Evolutionary conservation across 2,888 invertebrate genomes (phyloP).

Genomic region (Heteromyza rotundicornis): DNA sequence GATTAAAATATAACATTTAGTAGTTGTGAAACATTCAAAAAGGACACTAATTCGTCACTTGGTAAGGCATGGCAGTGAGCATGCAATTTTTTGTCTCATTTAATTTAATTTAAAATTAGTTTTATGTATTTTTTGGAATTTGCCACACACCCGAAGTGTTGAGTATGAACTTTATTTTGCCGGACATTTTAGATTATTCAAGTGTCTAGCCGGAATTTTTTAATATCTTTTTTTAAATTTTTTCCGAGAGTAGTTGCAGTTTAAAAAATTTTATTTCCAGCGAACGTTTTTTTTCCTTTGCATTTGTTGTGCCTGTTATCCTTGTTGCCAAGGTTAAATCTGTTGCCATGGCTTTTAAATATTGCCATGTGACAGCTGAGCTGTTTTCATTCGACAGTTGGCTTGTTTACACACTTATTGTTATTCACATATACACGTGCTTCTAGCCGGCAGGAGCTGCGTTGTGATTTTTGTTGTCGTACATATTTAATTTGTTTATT

Average conservation of each 20-base stretch:
- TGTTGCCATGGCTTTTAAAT: conserved; percentile 17
- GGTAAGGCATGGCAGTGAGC: too few relatives aligned
- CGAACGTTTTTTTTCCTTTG: conserved; percentile 7
- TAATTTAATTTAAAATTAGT: too few relatives aligned
- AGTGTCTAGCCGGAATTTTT: too few relatives aligned
- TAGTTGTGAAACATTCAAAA: too few relatives aligned
- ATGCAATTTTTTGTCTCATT: too few relatives aligned
- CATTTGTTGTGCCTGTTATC: conserved; percentile 15
- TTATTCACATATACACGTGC: not conserved
- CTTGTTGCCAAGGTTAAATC: conserved; percentile 11
- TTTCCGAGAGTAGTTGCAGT: not conserved
- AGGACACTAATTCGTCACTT: too few relatives aligned
- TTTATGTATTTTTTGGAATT: not conserved
- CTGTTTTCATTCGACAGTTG: not conserved
- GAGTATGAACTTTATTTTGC: conserved; percentile 59
- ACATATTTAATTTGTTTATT: not conserved
- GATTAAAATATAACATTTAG: too few relatives aligned
- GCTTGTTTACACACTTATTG: conserved; percentile 9
- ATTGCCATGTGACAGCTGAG: not conserved
- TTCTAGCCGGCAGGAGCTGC: not conserved
- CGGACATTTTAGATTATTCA: conserved; percentile 40
- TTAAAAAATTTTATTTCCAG: not conserved
- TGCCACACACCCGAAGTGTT: conserved; percentile 58
- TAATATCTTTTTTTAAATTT: too few relatives aligned
- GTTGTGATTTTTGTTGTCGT: not conserved